These are phyloP conservation scores for Onthophagus sagittarius DNA, from an alignment of 2,888 invertebrate genomes.

Conservation along the genomic window DNA sequence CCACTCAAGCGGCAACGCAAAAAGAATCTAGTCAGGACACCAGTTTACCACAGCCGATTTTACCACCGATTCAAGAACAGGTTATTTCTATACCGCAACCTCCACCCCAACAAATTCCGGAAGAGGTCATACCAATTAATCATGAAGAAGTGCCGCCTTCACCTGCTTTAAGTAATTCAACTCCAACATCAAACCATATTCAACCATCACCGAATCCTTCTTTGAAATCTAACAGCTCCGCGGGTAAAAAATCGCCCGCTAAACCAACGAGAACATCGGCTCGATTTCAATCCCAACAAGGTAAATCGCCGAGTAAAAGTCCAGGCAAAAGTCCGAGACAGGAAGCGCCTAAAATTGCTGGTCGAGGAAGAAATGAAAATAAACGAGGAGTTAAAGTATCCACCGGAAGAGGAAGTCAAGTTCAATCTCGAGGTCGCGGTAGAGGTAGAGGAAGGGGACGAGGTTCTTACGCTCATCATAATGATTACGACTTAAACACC, in stretches of 20 bases:
- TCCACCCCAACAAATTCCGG: not conserved
- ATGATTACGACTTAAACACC: conserved; percentile 55
- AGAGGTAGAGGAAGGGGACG: conserved; percentile 47
- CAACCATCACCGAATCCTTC: conserved; percentile 46
- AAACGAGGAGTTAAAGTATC: conserved; percentile 36
- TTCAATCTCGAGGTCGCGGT: conserved; percentile 41
- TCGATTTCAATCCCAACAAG: conserved; percentile 60
- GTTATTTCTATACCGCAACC: not conserved
- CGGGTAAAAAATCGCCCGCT: conserved; percentile 56
- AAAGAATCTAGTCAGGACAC: conserved; percentile 34
- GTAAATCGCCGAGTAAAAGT: conserved; percentile 58
- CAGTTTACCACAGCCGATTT: not conserved
- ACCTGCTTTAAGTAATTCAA: conserved; percentile 28
- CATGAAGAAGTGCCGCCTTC: conserved; percentile 43
- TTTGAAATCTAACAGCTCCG: conserved; percentile 44
- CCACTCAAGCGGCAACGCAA: not conserved
- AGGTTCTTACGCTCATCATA: conserved; percentile 33
- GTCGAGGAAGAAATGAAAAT: conserved; percentile 50
- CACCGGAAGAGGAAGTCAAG: conserved; percentile 36
- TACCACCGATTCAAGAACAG: not conserved
- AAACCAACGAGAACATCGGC: conserved; percentile 60
- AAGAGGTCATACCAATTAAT: conserved; percentile 5
- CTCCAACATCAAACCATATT: conserved; percentile 39
- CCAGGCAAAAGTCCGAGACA: conserved; percentile 53
- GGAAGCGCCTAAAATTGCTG: conserved; percentile 50